Conservation (phyloP, 2,888 invertebrate species). For the Chymomyza fuscimana region DNA sequence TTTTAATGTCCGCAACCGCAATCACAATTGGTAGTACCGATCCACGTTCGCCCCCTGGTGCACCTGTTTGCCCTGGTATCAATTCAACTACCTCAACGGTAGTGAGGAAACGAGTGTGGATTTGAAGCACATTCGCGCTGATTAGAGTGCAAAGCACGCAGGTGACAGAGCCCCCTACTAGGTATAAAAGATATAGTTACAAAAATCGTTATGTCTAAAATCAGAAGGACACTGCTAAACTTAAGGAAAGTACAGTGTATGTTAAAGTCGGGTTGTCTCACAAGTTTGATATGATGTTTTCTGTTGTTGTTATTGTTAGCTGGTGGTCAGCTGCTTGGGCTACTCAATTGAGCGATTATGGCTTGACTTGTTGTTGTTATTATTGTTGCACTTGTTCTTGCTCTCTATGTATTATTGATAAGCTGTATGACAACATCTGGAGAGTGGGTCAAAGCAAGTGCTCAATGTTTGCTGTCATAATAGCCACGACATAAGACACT, state of each 20-base stretch:
- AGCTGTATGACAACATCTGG: neutral
- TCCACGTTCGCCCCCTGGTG: too few species aligned
- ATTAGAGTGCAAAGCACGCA: too few species aligned
- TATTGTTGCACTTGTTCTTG: neutral
- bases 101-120: too few species aligned
- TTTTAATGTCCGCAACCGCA: too few species aligned
- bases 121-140: too few species aligned
- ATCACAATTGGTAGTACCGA: too few species aligned
- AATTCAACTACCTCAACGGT: too few species aligned
- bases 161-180: too few species aligned
- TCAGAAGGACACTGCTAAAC: too few species aligned
- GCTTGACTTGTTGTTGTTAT: neutral
- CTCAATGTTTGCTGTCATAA: constrained; percentile 10
- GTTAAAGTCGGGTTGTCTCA: neutral
- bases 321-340: neutral
- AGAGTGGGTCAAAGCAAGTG: constrained; percentile 4
- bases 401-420: neutral
- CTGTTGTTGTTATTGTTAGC: neutral
- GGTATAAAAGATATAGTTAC: too few species aligned
- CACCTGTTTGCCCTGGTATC: too few species aligned
- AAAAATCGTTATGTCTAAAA: too few species aligned
- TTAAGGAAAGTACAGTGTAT: neutral
- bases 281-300: neutral
- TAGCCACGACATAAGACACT: neutral
- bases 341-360: neutral